A percentile compares a stretch with the other conserved stretches of the same genome.
Evolutionary conservation across 2,888 invertebrate species (phyloP).

Genomic region (Ischnura elegans): DNA sequence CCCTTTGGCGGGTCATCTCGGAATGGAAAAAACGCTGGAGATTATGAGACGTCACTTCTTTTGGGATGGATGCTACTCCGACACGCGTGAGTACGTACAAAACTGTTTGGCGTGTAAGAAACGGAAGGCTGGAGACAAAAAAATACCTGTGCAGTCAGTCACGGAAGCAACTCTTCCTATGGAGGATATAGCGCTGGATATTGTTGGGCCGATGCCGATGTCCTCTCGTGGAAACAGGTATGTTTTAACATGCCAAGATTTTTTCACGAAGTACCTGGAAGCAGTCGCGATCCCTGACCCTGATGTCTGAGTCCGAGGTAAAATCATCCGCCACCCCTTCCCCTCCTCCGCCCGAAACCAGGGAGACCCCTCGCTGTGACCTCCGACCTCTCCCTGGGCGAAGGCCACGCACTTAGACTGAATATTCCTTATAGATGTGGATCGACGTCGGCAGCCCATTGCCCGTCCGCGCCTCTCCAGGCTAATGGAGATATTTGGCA

Average conservation of each 20-base stretch:
- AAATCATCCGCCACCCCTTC: no score
- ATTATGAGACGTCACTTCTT: conserved; percentile 20
- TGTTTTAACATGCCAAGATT: conserved; percentile 72
- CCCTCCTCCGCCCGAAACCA: no score
- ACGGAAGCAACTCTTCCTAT: conserved; percentile 6
- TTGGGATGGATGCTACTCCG: conserved; percentile 45
- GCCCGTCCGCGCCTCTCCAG: no score
- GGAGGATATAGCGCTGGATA: no score
- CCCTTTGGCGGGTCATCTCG: conserved; percentile 62
- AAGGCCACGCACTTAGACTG: no score
- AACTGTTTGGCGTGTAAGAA: conserved; percentile 38
- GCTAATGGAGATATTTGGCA: no score
- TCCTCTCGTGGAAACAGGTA: conserved; percentile 70
- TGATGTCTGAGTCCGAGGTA: no score
- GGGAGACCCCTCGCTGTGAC: no score
- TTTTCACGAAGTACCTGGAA: conserved; percentile 71
- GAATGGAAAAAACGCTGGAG: conserved; percentile 37
- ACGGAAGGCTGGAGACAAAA: background rate
- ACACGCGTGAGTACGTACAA: conserved; percentile 3
- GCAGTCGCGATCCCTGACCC: conserved; percentile 72
- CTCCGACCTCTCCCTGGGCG: no score
- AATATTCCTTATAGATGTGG: no score
- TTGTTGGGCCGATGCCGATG: conserved; percentile 22
- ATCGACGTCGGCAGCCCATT: no score
- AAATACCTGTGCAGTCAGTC: conserved; percentile 9